Base-by-base conservation (phyloP, 2,888 invertebrate species). In the Cheilosia urbana region DNA sequence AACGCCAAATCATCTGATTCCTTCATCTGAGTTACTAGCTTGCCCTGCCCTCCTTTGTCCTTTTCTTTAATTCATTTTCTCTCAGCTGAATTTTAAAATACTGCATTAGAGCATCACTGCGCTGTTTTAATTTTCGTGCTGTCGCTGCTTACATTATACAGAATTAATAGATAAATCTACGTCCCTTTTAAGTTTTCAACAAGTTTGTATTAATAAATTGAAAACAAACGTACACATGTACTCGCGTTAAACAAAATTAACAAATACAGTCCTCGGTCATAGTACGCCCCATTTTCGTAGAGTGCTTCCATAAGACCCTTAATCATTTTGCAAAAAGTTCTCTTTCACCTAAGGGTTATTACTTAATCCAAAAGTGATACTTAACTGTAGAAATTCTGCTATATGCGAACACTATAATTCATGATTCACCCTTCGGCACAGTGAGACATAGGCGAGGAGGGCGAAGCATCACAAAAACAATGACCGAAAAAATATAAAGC, bases 281-380 rank as follows among this genome's bases (percentile, higher is more conserved):
- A 27, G 45, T 45, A 3, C 47, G n/a, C 15, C 45, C 60, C 42
- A 15, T 13, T 42, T 11, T 21, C n/a, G 11, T 42, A 19, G 19
- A 27, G 40, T 42, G 11, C 4, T 17, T 17, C 2, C 19, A 47
- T 24, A 21, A 51, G 15, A 37, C 55, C 68, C 55, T 69, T 57
- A 58, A 63, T 49, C 65, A 63, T 72, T 79, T 63, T 49, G 49
- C 57, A 51, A 37, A 78, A 69, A 69, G 62, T 75, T 68, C 75
- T 58, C 42, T 76, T 75, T 55, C 37, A 75, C 79, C 78, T 71
- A 79, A 84, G 84, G 84, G 84, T 84, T 84, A 84, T 84, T 84
- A 79, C 84, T 84, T 84, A 84, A 84, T 84, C 84, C 75, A 79
- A 62, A 79, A 79, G 79, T 75, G 84, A 84, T 79, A 84, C 84